Base-by-base conservation (phyloP, 2,888 invertebrate genomes). In the Thera obeliscata region DNA sequence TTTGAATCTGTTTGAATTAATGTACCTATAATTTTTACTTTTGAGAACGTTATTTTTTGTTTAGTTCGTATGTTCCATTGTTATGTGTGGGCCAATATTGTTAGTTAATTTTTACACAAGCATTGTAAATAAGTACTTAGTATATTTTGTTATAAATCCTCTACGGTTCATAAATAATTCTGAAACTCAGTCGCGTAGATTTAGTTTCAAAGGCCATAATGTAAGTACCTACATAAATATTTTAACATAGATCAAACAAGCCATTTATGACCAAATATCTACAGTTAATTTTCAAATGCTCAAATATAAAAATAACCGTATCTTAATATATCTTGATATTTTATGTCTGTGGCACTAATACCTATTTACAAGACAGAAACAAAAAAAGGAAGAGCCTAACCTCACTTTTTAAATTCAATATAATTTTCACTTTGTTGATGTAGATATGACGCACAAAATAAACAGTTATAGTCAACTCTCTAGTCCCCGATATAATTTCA, bases 381-480 rank as follows among this genome's bases (percentile, higher is more conserved):
- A 33, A 50, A 41, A 12, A 1, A 11, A 43, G 1, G 43, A 8
- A 43, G 5, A 50, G 12, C n/a, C 11, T 46, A n/a, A 22, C 35
- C 67, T 70, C 33, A 46, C 41, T 50, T 41, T 50, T 33, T 2
- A 49, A 56, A 46, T 9, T 9, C 9, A 9, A 9, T 2, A 46
- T 2, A 9, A 9, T 9, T 6, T 46, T 46, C 43, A 46, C 55
- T 9, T 52, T 48, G 36, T 8, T 48, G 49, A 48, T 48, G 55
- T 54, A 46, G n/a, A 77, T 78, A 35, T 41, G 76, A 83, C 81
- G 84, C 85, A 86, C 82, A 86, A 22, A 84, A 81, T 85, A 86
- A 86, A 60, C 84, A 82, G 82, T 81, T 85, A 83, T 93, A 93
- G 93, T 93, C 92, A 93, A 84, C 85, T 84, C 79, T 93, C 92